Conservation (phyloP, 2,113 vertebrate species). For the Cepphus grylle region DNA sequence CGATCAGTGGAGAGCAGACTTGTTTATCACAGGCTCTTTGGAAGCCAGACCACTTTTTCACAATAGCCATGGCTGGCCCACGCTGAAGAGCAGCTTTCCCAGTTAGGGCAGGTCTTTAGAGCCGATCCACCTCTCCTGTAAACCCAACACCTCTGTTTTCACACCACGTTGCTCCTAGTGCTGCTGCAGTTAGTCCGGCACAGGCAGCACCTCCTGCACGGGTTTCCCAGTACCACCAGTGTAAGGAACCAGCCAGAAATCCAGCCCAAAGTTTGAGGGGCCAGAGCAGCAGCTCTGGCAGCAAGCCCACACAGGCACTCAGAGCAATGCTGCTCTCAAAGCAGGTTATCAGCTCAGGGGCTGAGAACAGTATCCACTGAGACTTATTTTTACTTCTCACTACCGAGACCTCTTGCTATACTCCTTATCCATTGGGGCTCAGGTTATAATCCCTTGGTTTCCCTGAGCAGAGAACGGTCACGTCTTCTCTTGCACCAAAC, state of each 20-base stretch:
- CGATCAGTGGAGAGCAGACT: background rate
- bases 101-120: background rate
- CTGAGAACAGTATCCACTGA: background rate
- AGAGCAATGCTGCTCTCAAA: background rate
- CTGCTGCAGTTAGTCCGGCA: background rate
- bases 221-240: background rate
- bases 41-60: background rate
- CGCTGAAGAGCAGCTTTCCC: background rate
- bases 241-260: background rate
- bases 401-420: background rate
- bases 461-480: background rate
- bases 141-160: background rate
- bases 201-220: background rate
- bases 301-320: background rate
- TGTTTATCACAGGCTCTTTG: background rate
- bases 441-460: background rate
- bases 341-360: background rate
- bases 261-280: background rate
- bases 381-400: background rate
- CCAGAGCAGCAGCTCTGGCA: background rate
- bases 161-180: background rate
- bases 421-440: background rate
- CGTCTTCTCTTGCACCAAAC: background rate
- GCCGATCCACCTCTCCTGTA: background rate
- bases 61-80: accelerated